Base-by-base conservation (phyloP, 2,113 vertebrate species). In the Anoplopoma fimbria region DNA sequence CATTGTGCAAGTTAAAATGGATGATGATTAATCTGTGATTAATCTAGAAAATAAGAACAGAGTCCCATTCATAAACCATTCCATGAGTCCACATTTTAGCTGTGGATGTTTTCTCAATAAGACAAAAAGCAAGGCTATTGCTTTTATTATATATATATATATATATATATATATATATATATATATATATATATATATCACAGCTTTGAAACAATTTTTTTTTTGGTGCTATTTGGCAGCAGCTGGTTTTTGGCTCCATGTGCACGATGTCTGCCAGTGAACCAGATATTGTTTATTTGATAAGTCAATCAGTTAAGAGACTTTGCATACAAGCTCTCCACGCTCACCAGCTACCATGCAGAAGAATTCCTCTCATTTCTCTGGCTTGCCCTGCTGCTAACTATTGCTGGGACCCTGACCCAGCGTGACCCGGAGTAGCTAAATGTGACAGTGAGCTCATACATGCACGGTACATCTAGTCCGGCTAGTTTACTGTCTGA, bases 331-430 rank as follows among this genome's bases (percentile, higher is more conserved):
- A n/a, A 55, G 49, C 12, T 61, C 2, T 25, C 19, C 15, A 9
- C n/a, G 27, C 19, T 61, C 14, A 69, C 17, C 55, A 57, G 34
- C 53, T 42, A 33, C 34, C 21, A 17, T 63, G 62, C 40, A 49
- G 36, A 2, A 73, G 13, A 85, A 78, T 85, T 83, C 75, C 45
- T 86, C 45, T 81, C 15, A 75, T 67, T 86, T 77, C 73, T 81
- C 21, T 69, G 34, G 36, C 47, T 84, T 69, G 42, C 25, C 27
- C 36, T 0, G 25, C 29, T 62, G 36, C 86, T 76, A 80, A 80
- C 80, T 85, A 67, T 88, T 90, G 61, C 87, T n/a, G 14, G 88
- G 84, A 81, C 77, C 82, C 72, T 92, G 92, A 90, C 83, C 87
- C 72, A 64, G 68, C 58, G 75, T 91, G 85, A 86, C 87, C 86